These are phyloP conservation scores for Craseonycteris thonglongyai DNA, from an alignment of 2,113 vertebrate genomes.

Conservation along the genomic window DNA sequence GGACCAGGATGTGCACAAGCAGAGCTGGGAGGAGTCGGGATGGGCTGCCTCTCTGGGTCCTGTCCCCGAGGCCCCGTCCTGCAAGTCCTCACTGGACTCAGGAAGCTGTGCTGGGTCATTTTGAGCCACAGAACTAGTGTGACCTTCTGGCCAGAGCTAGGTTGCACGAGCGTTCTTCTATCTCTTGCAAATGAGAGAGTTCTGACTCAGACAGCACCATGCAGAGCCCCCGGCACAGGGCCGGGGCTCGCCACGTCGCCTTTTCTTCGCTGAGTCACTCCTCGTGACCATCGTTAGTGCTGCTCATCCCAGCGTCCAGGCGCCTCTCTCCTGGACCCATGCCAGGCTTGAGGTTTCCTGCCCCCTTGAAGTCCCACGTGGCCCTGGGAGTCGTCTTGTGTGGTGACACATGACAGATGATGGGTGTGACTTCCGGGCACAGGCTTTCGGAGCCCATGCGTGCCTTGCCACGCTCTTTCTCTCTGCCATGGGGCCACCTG, in stretches of 20 bases:
- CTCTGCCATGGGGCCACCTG: not conserved
- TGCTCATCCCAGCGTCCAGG: fast-evolving
- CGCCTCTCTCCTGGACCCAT: not conserved
- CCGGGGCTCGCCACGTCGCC: too few relatives aligned
- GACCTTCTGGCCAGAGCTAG: not conserved
- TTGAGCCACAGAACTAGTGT: not conserved
- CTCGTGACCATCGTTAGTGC: fast-evolving
- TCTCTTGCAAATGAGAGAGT: not conserved
- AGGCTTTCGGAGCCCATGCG: fast-evolving
- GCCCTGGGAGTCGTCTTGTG: too few relatives aligned
- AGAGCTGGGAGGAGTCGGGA: not conserved
- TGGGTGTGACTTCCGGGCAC: not conserved
- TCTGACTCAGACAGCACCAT: fast-evolving
- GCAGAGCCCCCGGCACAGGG: not conserved
- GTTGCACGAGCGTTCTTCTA: not conserved
- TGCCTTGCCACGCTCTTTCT: not conserved
- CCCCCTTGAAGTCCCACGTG: fast-evolving
- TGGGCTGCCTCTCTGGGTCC: not conserved
- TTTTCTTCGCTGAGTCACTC: not conserved
- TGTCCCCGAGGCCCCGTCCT: not conserved
- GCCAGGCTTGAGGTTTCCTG: not conserved
- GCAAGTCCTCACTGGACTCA: not conserved
- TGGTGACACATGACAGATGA: fast-evolving
- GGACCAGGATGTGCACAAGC: not conserved
- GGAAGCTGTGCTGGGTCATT: not conserved